These are phyloP conservation scores for Mnemiopsis leidyi DNA, from an alignment of 37 sponge, comb jelly and placozoan genomes.

Conservation along the genomic window DNA sequence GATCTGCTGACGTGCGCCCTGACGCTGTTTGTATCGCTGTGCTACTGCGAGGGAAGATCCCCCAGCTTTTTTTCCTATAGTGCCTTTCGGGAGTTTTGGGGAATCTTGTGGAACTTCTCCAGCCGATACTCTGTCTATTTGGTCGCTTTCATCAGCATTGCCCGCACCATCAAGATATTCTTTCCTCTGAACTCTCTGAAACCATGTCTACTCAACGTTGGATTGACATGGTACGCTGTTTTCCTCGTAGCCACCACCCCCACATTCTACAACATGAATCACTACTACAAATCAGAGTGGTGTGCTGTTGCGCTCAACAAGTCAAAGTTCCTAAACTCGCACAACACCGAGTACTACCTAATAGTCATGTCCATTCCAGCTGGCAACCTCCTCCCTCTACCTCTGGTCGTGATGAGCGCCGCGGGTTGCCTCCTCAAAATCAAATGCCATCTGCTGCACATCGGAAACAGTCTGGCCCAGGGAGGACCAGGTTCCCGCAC, in stretches of 20 bases:
- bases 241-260: constrained; percentile 51
- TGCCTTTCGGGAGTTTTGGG: constrained; percentile 50
- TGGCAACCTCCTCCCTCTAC: neutral
- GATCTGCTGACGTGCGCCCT: constrained; percentile 12
- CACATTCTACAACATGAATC: constrained; percentile 18
- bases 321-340: neutral
- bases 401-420: neutral
- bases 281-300: constrained; percentile 61
- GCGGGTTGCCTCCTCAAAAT: neutral
- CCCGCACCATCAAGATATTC: neutral
- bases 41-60: neutral
- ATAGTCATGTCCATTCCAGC: constrained; percentile 33
- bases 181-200: neutral
- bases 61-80: neutral
- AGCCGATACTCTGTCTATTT: constrained; percentile 45
- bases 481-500: neutral
- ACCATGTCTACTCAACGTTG: neutral
- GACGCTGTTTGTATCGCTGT: neutral
- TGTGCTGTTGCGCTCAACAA: constrained; percentile 54
- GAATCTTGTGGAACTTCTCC: constrained; percentile 40
- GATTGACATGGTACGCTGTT: neutral
- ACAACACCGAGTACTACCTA: neutral
- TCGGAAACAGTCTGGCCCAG: neutral
- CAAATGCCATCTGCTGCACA: neutral
- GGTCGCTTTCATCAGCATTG: neutral